Percentiles rank a stretch among this genome's conserved stretches.
Evolutionary conservation across 2,888 invertebrate species (phyloP).

Genomic region (Agriotes lineatus): DNA sequence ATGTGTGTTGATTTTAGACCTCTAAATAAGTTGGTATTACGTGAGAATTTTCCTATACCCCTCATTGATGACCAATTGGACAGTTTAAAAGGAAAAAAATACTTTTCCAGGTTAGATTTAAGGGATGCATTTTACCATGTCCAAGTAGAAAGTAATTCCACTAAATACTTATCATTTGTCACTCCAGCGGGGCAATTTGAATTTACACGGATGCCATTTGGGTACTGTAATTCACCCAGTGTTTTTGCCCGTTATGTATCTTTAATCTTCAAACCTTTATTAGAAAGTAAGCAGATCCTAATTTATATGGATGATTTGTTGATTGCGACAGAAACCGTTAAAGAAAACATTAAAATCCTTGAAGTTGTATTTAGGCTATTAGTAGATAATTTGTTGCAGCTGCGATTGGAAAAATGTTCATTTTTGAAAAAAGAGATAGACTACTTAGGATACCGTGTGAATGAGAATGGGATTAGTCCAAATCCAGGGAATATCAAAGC

Average conservation of each 20-base stretch:
- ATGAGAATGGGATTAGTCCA: conserved; percentile 44
- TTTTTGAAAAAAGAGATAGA: conserved; percentile 45
- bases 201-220: conserved; percentile 1
- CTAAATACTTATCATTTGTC: too few species aligned
- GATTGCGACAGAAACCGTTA: conserved; percentile 33
- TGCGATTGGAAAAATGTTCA: conserved; percentile 44
- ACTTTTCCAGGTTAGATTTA: conserved; percentile 27
- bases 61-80: too few species aligned
- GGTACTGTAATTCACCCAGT: neutral
- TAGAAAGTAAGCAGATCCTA: neutral
- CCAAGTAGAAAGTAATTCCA: too few species aligned
- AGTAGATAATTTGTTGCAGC: conserved; percentile 9
- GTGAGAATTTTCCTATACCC: too few species aligned
- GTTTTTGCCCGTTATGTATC: conserved; percentile 15
- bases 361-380: neutral
- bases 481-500: conserved; percentile 45
- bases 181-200: conserved; percentile 14
- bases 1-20: too few species aligned
- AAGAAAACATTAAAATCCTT: conserved; percentile 42
- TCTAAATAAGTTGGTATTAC: too few species aligned
- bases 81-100: conserved; percentile 13
- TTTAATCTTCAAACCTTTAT: conserved; percentile 2
- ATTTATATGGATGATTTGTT: conserved; percentile 47
- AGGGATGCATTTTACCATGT: conserved; percentile 32
- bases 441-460: conserved; percentile 50